These are phyloP conservation scores for Lasiurus borealis DNA, from an alignment of 2,113 vertebrate species.

Conservation along the genomic window DNA sequence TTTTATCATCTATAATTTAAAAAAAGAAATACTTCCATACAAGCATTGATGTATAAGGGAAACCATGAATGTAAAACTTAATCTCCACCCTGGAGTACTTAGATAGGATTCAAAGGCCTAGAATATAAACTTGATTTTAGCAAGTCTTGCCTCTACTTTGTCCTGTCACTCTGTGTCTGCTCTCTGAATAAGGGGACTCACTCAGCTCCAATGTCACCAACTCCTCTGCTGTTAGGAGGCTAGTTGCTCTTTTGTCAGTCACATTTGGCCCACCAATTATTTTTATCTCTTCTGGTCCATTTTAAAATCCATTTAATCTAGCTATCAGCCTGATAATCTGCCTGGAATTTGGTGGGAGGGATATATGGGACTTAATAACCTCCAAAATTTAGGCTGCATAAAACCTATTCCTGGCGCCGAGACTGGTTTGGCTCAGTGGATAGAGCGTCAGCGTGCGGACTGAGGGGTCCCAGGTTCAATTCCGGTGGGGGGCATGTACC, in stretches of 20 bases:
- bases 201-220: background rate
- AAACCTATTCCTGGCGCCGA: background rate
- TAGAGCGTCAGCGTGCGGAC: too few species aligned
- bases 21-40: background rate
- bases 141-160: background rate
- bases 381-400: background rate
- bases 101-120: background rate
- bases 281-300: background rate
- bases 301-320: constrained; percentile 10
- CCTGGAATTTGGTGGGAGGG: background rate
- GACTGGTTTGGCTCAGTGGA: too few species aligned
- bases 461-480: too few species aligned
- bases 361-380: background rate
- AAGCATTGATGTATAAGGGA: background rate
- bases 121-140: background rate
- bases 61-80: constrained; percentile 19
- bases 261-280: background rate
- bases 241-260: background rate
- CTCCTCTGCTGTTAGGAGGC: background rate
- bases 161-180: background rate
- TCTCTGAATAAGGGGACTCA: background rate
- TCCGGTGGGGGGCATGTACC: too few species aligned
- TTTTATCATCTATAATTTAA: constrained; percentile 25
- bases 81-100: background rate
- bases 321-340: background rate